Base-by-base conservation (phyloP, 1,140 invertebrate species). In the Ceratina australensis region DNA sequence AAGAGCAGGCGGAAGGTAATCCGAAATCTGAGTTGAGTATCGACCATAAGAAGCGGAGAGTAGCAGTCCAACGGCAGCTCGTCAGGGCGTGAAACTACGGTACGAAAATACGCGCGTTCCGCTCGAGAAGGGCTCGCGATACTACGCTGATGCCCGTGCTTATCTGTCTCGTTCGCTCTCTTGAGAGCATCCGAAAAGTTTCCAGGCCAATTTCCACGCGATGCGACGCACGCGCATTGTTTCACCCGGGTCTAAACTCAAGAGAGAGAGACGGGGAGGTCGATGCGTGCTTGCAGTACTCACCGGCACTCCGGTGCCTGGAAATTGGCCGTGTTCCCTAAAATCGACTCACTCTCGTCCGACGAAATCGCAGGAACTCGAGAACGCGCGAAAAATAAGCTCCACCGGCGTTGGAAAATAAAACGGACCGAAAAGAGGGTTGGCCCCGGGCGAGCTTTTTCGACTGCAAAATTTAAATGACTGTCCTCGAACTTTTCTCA, bases 401-500 rank as follows among this genome's bases (percentile, higher is more conserved):
- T 47, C 4, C 1, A 18, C 16, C 1, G 1, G 10, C 8, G 22
- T n/a, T 22, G 20, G 12, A 26, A 66, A 50, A 66, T 50, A 26
- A 66, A 66, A 47, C 16, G 22, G 4, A 66, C 24, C 57, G 57
- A 33, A 50, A n/a, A 12, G 26, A 61, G 12, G 26, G 60, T 60
- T 56, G 57, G 12, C 16, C 13, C 1, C 33, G 18, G 22, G 56
- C 24, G 57, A 13, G 24, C 59, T 28, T 61, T 15, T 63, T 52
- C 22, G 61, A 28, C 47, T 50, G 57, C 18, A 42, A 72, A 61
- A 72, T 72, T 72, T 49, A 72, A 72, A 50, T 63, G 59, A 42
- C 71, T 16, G 59, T 64, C 47, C 59, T 42, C 59, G 16, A 72
- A 72, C 47, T 64, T 64, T 72, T 20, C 4, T 20, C 8, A 47